Base-by-base conservation (phyloP, 35 echinoderm and acorn worm species). In the Strongylocentrotus purpuratus region DNA sequence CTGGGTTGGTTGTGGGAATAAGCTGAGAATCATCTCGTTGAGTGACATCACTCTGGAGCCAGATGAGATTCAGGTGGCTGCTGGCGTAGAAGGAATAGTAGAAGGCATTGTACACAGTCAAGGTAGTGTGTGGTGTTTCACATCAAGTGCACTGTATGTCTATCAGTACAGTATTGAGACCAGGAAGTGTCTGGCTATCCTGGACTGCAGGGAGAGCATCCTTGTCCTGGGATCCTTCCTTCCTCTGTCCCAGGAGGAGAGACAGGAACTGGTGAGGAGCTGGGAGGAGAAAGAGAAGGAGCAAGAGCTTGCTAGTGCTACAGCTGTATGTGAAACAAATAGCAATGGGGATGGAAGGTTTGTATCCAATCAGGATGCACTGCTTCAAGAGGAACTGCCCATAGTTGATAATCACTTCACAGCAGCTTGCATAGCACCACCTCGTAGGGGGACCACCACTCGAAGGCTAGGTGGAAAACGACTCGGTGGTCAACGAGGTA, bases 1-100 rank as follows among this genome's bases (percentile, higher is more conserved):
- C 12, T 96, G 96, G 96, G 92, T 96, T 5, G 96, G 85, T 3
- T 96, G 94, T 32, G 90, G 94, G 13, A 94, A 32, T 46, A 28
- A 31, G 10, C 25, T 96, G 25, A 48, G 65, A 6, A 94, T 96
- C 47, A 87, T 96, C 47, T 59, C 33, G 0, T 59, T 87, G 47
- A 25, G 4, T 31, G 48, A 90, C 22, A 85, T 90, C 18, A 31
- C n/a, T 47, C 86, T 89, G 46, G 86, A 89, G 32, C 46, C 52
- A 14, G 86, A 47, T 35, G 32, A 88, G 46, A 31, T 89, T 48
- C 48, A 25, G 5, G 86, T 48, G 20, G 94, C 48, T 8, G 46
- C 33, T 32, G 94, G 47, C 20, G 47, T 50, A 25, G 71, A 61
- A 31, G 86, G 86, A 61, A 47, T 46, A 13, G 94, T 95, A 46